Evolutionary conservation across 1,140 invertebrate species (phyloP), one percentile per base, ranked within the genome.

Genomic region (Bombus breviceps): DNA sequence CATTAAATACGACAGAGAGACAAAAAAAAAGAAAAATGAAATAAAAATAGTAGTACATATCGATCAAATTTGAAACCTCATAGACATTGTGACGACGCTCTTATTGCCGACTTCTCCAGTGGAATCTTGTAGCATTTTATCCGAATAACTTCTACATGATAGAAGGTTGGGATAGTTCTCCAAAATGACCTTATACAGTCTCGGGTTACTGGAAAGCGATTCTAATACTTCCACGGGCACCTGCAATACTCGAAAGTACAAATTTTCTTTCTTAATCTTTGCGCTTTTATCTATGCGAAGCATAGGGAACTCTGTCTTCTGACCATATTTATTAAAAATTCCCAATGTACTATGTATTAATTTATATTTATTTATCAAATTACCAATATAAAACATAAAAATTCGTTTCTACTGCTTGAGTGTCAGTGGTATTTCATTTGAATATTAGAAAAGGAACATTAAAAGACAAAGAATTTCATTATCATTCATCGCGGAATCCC

Each of bases 161-260:
- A 97, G 90, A 41, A 97, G 92, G 85, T 96, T 97, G 0, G 97
- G 97, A 92, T 97, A 97, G 89, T 97, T 97, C 88, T 97, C 96
- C 69, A 97, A 91, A 64, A 98, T 96, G 8, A 97, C 96, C 66
- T 96, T 97, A 92, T 97, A 97, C 0, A 97, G 93, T 66, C 96
- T 96, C 84, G 96, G 96, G 86, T 97, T 97, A 37, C 95, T 93
- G 47, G 96, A 96, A 4, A 98, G 91, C 57, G 96, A 96, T 88
- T 97, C 96, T 62, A 97, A 87, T 47, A 97, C 96, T 92, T 97
- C 96, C 43, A 96, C 92, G 37, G 97, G 97, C 22, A 97, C 95
- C 96, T 97, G 92, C 71, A 95, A 95, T 83, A 53, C 68, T 75
- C 89, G n/a, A 73, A 59, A 78, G 57, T 32, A 13, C 43, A 37